These are phyloP conservation scores for Oscheius onirici DNA, from an alignment of 2,888 invertebrate species.

Conservation along the genomic window DNA sequence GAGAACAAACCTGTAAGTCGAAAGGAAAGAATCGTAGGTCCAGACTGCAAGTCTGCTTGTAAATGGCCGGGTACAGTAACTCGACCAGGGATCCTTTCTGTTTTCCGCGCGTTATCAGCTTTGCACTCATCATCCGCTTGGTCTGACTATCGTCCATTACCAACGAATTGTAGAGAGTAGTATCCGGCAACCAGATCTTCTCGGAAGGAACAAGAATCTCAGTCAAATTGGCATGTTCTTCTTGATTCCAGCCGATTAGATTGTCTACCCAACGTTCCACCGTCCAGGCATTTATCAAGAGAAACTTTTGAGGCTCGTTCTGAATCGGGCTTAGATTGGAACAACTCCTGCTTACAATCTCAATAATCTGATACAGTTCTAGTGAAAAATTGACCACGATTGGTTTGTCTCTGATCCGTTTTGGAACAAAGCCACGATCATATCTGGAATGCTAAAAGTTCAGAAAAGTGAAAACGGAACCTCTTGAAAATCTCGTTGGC, in stretches of 20 bases:
- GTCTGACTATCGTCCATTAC: constrained; percentile 64
- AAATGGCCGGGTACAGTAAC: constrained; percentile 65
- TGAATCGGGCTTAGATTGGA: no score
- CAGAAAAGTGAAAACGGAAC: background rate
- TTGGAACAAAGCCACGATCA: constrained; percentile 40
- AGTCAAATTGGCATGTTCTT: constrained; percentile 55
- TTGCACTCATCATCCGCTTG: constrained; percentile 61
- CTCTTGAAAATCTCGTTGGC: constrained; percentile 10
- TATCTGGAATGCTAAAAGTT: constrained; percentile 31
- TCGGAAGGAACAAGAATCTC: constrained; percentile 59
- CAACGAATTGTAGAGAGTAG: constrained; percentile 64
- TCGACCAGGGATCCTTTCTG: constrained; percentile 58
- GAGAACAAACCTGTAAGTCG: constrained; percentile 38
- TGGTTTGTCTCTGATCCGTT: constrained; percentile 36
- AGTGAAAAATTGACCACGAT: constrained; percentile 66
- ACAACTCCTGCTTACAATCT: constrained; percentile 66
- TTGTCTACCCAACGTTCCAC: constrained; percentile 67
- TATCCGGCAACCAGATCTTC: constrained; percentile 62
- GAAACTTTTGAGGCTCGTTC: constrained; percentile 70
- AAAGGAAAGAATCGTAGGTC: constrained; percentile 50
- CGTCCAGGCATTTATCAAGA: constrained; percentile 69
- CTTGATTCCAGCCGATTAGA: constrained; percentile 62
- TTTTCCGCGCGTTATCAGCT: constrained; percentile 55
- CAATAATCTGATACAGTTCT: constrained; percentile 70
- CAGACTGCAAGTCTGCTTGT: constrained; percentile 59